Conservation (phyloP, 1,140 invertebrate genomes). For the Micrasema longulum region DNA sequence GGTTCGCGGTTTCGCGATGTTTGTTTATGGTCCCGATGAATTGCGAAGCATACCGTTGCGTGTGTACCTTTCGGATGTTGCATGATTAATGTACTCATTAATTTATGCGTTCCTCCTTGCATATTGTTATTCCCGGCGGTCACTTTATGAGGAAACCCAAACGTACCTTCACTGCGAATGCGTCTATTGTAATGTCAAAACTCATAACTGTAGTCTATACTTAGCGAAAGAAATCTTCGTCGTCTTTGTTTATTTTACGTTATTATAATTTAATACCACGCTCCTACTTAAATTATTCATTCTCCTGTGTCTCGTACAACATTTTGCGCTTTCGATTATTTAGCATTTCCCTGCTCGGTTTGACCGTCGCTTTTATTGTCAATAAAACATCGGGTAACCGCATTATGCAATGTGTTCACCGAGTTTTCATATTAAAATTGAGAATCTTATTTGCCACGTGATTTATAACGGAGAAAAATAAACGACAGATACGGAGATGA, state of each 20-base stretch:
- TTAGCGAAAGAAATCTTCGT: not conserved
- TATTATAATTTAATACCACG: not conserved
- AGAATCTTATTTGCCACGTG: constrained; percentile 8
- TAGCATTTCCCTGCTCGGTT: not conserved
- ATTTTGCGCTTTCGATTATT: not conserved
- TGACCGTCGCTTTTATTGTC: too few species aligned
- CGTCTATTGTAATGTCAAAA: constrained; percentile 28
- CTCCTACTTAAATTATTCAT: not conserved
- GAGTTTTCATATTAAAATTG: not conserved
- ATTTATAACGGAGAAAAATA: constrained; percentile 6
- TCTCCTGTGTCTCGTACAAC: not conserved
- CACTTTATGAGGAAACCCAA: not conserved
- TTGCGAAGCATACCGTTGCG: constrained; percentile 33
- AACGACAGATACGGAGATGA: not conserved
- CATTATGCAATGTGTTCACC: constrained; percentile 14
- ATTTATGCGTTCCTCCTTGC: constrained; percentile 21
- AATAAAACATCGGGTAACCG: constrained; percentile 9
- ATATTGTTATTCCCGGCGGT: constrained; percentile 18
- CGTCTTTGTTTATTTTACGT: not conserved
- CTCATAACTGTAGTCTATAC: not conserved
- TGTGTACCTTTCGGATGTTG: constrained; percentile 31
- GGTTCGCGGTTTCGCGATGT: constrained; percentile 22
- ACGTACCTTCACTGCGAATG: not conserved
- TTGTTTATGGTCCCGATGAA: constrained; percentile 32
- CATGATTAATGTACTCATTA: constrained; percentile 24